Conservation (phyloP, 2,797 vertebrate genomes). For the Pachyuromys duprasi region DNA sequence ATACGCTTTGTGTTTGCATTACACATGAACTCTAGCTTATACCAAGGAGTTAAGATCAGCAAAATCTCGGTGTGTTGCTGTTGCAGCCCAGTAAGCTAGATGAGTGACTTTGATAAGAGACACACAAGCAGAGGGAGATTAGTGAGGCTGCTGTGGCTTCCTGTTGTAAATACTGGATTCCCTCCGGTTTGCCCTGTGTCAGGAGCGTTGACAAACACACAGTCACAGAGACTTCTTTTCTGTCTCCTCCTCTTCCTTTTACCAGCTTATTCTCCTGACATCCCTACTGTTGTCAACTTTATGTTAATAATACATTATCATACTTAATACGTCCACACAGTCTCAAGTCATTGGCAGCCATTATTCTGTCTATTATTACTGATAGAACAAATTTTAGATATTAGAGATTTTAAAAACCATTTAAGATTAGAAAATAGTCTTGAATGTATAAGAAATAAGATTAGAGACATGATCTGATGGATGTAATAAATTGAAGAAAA, state of each 20-base stretch:
- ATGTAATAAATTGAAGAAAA: slow-evolving; percentile 32
- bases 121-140: slow-evolving; percentile 1
- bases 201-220: not conserved
- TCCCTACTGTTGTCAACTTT: slow-evolving; percentile 6
- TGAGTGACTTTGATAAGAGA: slow-evolving; percentile 27
- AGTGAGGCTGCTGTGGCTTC: not conserved
- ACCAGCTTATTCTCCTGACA: slow-evolving; percentile 29
- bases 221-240: not conserved
- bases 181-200: slow-evolving; percentile 1
- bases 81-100: not conserved
- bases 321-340: slow-evolving; percentile 12
- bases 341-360: not conserved
- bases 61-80: not conserved
- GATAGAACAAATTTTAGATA: slow-evolving; percentile 38
- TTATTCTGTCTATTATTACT: not conserved
- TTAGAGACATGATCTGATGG: not conserved
- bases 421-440: slow-evolving; percentile 19
- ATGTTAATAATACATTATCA: slow-evolving; percentile 28
- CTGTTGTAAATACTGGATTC: slow-evolving; percentile 31
- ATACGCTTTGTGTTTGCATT: slow-evolving; percentile 57
- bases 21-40: slow-evolving; percentile 47
- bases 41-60: slow-evolving; percentile 41
- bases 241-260: not conserved
- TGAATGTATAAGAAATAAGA: not conserved
- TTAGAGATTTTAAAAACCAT: slow-evolving; percentile 46